These are phyloP conservation scores for Pachyrhynchus sulphureomaculatus DNA, from an alignment of 1,140 invertebrate genomes.

Conservation along the genomic window DNA sequence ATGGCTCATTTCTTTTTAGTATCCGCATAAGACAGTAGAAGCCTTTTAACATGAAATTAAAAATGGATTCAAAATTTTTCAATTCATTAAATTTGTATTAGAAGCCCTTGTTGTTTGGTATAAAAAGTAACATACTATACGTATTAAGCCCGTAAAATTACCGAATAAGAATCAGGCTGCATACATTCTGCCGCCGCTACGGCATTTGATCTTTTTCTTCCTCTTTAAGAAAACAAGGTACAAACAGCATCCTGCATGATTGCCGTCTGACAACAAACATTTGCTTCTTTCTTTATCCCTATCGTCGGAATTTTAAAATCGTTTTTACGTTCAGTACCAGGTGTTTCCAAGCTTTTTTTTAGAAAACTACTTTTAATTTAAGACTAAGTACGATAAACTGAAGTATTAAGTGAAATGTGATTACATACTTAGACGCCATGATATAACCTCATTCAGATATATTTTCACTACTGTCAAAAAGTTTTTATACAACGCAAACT, in stretches of 20 bases:
- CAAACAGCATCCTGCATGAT: constrained; percentile 4
- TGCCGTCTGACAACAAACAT: constrained; percentile 5
- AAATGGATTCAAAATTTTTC: no score
- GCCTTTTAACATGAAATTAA: no score
- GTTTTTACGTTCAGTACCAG: not conserved
- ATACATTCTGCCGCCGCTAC: not conserved
- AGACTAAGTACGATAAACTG: not conserved
- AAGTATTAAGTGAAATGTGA: not conserved
- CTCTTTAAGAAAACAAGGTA: constrained; percentile 2
- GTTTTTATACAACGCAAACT: no score
- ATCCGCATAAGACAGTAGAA: no score
- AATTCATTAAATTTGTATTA: no score
- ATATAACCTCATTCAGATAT: no score
- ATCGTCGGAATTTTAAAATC: constrained; percentile 2
- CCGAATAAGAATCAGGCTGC: not conserved
- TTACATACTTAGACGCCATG: not conserved
- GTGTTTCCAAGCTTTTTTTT: not conserved
- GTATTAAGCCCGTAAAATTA: no score
- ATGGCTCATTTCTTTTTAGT: no score
- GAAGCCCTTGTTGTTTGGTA: no score
- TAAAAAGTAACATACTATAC: no score
- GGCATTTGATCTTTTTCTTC: constrained; percentile 6
- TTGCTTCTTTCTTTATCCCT: constrained; percentile 1
- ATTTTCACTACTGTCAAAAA: no score
- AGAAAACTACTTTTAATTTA: not conserved